Conservation (phyloP, 1,140 invertebrate genomes). For the Laupala kohalensis region DNA sequence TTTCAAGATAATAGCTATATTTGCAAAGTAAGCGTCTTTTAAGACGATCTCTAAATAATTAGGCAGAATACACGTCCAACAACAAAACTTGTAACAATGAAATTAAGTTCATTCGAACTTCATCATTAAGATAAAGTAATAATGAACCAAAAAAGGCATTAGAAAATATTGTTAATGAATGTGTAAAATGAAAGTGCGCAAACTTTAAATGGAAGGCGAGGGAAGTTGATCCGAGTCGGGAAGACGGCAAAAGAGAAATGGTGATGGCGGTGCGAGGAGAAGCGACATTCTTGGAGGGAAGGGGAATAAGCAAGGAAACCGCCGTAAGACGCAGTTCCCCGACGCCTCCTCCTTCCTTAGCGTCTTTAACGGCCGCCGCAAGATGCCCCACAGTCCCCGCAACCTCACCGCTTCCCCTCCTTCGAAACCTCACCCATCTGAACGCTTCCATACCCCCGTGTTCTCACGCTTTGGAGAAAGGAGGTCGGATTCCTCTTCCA, state of each 20-base stretch:
- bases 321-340: no score
- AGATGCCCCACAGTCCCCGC: no score
- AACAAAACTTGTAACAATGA: background rate
- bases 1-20: background rate
- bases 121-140: background rate
- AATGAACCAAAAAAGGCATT: background rate
- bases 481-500: no score
- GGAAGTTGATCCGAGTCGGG: background rate
- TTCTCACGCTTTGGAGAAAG: no score
- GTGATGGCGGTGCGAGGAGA: background rate
- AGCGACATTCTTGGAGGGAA: background rate
- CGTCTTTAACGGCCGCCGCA: no score
- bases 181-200: background rate
- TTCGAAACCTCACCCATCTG: no score
- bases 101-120: background rate
- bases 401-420: no score
- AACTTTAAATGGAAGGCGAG: background rate
- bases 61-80: background rate
- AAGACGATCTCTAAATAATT: background rate
- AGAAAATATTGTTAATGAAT: background rate
- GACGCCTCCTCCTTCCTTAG: no score
- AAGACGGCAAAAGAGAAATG: no score
- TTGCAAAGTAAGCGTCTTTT: background rate
- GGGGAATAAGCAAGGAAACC: background rate
- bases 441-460: no score